Evolutionary conservation across 2,113 vertebrate genomes (phyloP).

Genomic region (Antidorcas marsupialis): DNA sequence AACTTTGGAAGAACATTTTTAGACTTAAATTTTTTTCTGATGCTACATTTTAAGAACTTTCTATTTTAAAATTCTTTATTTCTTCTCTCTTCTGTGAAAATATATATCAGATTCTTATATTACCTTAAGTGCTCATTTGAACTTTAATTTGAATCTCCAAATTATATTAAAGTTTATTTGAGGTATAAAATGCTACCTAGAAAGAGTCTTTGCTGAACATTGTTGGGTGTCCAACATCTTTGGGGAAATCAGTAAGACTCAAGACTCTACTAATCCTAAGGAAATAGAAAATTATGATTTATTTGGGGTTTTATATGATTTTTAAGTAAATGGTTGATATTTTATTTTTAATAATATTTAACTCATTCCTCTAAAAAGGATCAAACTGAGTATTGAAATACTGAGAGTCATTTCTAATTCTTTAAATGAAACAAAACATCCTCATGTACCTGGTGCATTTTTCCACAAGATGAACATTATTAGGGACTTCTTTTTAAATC

Average conservation of each 20-base stretch:
- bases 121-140: background rate
- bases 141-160: background rate
- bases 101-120: background rate
- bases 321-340: background rate
- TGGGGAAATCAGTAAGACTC: background rate
- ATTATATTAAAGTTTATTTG: background rate
- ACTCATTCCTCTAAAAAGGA: background rate
- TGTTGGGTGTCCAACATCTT: background rate
- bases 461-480: background rate
- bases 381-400: background rate
- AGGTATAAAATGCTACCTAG: background rate
- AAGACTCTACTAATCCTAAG: background rate
- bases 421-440: background rate
- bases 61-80: background rate
- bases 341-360: background rate
- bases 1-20: background rate
- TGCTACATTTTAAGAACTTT: background rate
- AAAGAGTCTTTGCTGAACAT: background rate
- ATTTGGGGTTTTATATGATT: background rate
- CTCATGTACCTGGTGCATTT: background rate
- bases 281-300: background rate
- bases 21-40: background rate
- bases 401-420: background rate
- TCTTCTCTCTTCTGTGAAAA: background rate
- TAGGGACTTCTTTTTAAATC: background rate